These are phyloP conservation scores for Lithophane socia DNA, from an alignment of 2,888 invertebrate species.

Conservation along the genomic window DNA sequence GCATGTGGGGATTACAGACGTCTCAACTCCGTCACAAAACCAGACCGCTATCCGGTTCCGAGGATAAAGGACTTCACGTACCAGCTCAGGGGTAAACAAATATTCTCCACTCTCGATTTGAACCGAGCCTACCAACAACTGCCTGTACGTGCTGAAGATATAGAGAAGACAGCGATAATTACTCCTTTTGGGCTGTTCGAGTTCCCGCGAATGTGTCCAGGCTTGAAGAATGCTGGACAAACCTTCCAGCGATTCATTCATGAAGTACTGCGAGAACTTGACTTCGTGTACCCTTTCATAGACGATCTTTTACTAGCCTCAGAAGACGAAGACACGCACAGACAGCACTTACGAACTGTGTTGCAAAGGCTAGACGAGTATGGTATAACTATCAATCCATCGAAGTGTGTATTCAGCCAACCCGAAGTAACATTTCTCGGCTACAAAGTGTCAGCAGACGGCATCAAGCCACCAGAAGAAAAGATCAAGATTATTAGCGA, in stretches of 20 bases:
- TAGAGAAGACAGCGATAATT: neutral
- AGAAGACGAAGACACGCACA: neutral
- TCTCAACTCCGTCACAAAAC: neutral
- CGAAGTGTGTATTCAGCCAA: neutral
- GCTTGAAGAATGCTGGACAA: neutral
- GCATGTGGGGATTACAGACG: neutral
- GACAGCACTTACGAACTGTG: neutral
- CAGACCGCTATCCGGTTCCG: neutral
- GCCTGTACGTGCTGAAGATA: neutral
- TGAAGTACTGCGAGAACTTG: neutral
- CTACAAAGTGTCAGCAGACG: neutral
- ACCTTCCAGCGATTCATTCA: neutral
- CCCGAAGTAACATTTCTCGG: too few species aligned
- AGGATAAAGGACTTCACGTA: neutral
- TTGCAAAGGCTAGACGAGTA: neutral
- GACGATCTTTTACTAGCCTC: neutral
- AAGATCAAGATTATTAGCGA: neutral
- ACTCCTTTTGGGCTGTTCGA: neutral
- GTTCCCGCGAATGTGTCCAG: neutral
- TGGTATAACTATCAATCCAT: neutral
- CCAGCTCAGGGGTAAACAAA: neutral
- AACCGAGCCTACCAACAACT: neutral
- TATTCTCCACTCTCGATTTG: neutral
- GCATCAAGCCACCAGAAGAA: neutral
- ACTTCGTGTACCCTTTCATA: neutral